phyloP scores from a whole-genome alignment of 2,113 vertebrate genomes.

The Silurus glanis region DNA sequence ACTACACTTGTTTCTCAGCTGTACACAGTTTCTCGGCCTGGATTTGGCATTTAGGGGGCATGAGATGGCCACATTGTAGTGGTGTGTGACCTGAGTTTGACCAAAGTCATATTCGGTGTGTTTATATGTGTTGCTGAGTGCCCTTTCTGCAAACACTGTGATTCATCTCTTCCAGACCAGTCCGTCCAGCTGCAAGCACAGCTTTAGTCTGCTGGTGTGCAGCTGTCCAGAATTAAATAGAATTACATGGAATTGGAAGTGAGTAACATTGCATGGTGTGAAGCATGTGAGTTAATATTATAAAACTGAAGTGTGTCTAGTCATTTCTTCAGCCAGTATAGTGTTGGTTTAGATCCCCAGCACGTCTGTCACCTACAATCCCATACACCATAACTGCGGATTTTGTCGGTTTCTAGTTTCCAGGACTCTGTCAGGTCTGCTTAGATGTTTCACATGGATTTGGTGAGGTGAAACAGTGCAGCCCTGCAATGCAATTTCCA shows the following conservation, averaged over 20 bases:
- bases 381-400: constrained; percentile 8
- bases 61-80: constrained; percentile 12
- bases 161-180: constrained; percentile 67
- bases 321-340: background rate
- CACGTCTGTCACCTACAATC: background rate
- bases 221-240: constrained; percentile 56
- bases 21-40: constrained; percentile 8
- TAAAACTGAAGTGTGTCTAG: background rate
- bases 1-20: background rate
- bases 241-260: background rate
- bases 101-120: constrained; percentile 53
- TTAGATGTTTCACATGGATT: constrained; percentile 39
- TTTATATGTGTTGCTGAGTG: constrained; percentile 51
- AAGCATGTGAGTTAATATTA: background rate
- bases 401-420: constrained; percentile 50
- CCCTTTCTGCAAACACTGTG: constrained; percentile 64
- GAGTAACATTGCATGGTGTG: constrained; percentile 25
- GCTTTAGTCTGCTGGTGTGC: constrained; percentile 59
- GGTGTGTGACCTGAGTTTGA: constrained; percentile 56
- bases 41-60: background rate
- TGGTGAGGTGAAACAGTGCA: constrained; percentile 57
- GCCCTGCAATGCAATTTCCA: constrained; percentile 59
- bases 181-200: constrained; percentile 61
- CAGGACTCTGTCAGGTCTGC: constrained; percentile 50
- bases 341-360: background rate